A percentile compares a stretch with the other conserved stretches of the same genome.
phyloP scores from a whole-genome alignment of 2,797 vertebrate species.

The Lepus oiostolus region DNA sequence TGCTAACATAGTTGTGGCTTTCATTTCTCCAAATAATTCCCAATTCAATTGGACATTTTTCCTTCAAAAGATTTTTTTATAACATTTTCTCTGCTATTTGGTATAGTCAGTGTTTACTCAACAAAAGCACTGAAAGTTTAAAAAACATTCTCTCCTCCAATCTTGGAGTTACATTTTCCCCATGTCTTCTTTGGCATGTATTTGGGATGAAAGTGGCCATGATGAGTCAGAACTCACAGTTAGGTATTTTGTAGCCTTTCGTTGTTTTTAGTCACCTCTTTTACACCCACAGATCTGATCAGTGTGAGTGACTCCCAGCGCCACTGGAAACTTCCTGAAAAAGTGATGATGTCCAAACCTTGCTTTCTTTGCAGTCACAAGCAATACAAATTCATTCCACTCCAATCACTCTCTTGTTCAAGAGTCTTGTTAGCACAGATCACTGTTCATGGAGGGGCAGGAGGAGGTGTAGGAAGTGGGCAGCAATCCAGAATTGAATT shows the following conservation, averaged over 20 bases:
- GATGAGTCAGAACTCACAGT: background rate
- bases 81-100: conserved; percentile 36
- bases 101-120: conserved; percentile 13
- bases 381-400: background rate
- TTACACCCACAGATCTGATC: background rate
- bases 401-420: background rate
- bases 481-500: background rate
- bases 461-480: background rate
- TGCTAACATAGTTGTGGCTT: conserved; percentile 71
- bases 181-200: background rate
- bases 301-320: background rate
- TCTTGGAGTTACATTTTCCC: background rate
- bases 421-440: background rate
- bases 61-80: conserved; percentile 26
- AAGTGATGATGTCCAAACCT: background rate
- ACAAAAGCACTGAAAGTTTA: background rate
- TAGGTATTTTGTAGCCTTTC: background rate
- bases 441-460: background rate
- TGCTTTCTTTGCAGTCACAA: background rate
- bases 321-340: background rate
- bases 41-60: conserved; percentile 22
- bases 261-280: background rate
- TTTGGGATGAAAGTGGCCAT: background rate
- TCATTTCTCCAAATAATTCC: conserved; percentile 72
- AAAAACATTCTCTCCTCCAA: background rate